Percentiles rank a stretch among this genome's conserved stretches.
Conservation (phyloP, 2,888 invertebrate species). For the Eilema sororculum region DNA sequence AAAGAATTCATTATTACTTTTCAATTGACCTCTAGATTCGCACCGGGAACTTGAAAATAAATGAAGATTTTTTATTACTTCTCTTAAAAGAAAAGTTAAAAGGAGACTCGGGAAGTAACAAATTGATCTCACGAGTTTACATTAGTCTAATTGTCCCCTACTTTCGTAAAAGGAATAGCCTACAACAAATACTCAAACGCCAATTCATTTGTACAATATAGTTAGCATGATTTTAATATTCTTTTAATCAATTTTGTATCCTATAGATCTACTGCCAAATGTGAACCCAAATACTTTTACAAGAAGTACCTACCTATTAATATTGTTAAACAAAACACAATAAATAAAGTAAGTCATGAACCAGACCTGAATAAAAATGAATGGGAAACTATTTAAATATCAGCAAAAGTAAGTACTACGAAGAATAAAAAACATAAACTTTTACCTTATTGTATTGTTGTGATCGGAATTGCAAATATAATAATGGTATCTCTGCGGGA, state of each 20-base stretch:
- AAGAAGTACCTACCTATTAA: background rate
- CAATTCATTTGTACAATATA: no score
- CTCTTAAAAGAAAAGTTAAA: background rate
- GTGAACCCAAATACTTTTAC: no score
- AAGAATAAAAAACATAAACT: background rate
- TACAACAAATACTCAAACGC: no score
- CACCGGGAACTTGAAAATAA: background rate
- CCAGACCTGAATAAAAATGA: background rate
- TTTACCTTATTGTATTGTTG: conserved; percentile 13
- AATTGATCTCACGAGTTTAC: background rate
- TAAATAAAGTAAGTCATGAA: background rate
- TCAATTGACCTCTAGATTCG: no score
- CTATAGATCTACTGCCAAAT: no score
- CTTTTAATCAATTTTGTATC: no score
- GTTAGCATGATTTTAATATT: no score
- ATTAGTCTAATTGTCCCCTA: no score
- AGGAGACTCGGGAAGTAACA: background rate
- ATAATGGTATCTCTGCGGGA: conserved; percentile 14
- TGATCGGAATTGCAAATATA: conserved; percentile 19
- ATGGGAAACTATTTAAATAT: background rate
- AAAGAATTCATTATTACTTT: no score
- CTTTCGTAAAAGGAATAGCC: no score
- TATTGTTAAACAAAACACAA: background rate
- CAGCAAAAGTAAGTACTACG: background rate
- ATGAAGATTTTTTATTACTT: background rate